These are phyloP conservation scores for Oreortyx pictus DNA, from an alignment of 2,797 vertebrate genomes.

Conservation along the genomic window DNA sequence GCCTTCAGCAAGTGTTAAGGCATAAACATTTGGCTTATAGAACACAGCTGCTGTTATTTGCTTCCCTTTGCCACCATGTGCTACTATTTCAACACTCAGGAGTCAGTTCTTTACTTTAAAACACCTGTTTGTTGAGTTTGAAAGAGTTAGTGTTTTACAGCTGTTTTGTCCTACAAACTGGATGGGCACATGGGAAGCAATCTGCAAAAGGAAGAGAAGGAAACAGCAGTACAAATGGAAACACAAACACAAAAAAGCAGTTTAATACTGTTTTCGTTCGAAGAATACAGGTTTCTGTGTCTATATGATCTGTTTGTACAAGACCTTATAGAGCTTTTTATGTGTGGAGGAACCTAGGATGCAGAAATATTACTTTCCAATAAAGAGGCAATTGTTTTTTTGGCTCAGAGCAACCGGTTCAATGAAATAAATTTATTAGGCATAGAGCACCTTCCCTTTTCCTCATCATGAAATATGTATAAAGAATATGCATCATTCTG, in stretches of 20 bases:
- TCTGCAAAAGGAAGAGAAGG: not conserved
- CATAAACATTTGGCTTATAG: not conserved
- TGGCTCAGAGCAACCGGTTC: not conserved
- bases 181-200: not conserved
- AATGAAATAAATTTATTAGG: not conserved
- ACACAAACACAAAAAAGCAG: not conserved
- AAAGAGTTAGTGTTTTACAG: not conserved
- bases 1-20: not conserved
- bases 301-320: not conserved
- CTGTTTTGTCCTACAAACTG: not conserved
- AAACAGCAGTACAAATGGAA: not conserved
- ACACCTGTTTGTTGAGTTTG: not conserved
- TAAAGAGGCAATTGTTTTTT: not conserved
- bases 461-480: not conserved
- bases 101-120: not conserved
- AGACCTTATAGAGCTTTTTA: not conserved
- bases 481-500: not conserved
- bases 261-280: not conserved
- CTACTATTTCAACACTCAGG: not conserved
- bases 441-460: not conserved
- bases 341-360: not conserved
- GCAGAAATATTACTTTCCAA: not conserved
- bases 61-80: not conserved
- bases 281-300: not conserved
- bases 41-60: slow-evolving; percentile 1